phyloP scores from a whole-genome alignment of 2,888 invertebrate genomes.

The Lottia scabra region DNA sequence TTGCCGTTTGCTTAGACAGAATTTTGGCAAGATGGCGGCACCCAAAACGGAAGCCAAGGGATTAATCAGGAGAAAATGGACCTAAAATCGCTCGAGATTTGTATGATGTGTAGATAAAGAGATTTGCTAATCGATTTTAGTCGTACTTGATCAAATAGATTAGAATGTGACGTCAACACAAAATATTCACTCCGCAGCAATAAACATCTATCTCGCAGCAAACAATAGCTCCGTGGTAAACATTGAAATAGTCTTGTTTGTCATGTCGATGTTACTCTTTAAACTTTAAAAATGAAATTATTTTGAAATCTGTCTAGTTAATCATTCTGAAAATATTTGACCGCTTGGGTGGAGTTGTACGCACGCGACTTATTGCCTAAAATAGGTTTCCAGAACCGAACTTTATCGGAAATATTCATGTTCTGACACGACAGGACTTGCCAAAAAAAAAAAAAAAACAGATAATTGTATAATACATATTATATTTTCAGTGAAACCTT shows the following conservation, averaged over 20 bases:
- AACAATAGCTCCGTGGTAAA: not conserved
- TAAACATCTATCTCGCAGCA: not conserved
- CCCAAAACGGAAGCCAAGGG: conserved; percentile 9
- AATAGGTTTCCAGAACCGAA: not conserved
- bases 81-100: not conserved
- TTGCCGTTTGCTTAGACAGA: conserved; percentile 9
- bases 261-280: not conserved
- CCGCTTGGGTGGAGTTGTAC: not conserved
- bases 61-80: conserved; percentile 9
- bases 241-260: not conserved
- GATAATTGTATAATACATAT: too few species aligned
- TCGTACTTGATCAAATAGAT: not conserved
- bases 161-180: conserved; percentile 5
- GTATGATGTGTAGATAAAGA: not conserved
- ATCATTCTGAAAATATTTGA: not conserved
- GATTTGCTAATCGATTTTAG: not conserved
- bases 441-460: too few species aligned
- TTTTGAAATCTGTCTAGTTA: not conserved
- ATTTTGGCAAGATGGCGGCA: conserved; percentile 11
- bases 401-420: too few species aligned
- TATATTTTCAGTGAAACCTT: too few species aligned
- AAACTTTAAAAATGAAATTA: not conserved
- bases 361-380: not conserved
- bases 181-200: conserved; percentile 3
- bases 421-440: too few species aligned